Conservation (phyloP, 2,888 invertebrate genomes). For the Sclerodermus sp. region DNA sequence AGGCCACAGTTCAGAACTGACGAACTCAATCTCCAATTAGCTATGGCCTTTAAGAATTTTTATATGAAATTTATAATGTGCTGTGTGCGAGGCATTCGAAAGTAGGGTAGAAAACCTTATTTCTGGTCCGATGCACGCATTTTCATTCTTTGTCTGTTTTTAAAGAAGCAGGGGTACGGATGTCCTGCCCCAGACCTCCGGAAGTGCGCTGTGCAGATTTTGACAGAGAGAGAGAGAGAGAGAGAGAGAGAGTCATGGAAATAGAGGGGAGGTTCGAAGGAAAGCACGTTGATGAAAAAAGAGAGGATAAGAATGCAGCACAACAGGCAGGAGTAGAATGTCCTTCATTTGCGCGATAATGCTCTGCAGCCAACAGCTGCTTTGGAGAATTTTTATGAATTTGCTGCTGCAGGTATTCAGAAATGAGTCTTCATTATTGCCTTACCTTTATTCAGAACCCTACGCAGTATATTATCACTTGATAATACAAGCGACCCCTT, state of each 20-base stretch:
- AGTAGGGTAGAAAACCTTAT: slow-evolving; percentile 9
- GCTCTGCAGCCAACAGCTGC: slow-evolving; percentile 23
- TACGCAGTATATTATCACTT: too few species aligned
- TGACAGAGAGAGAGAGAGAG: not conserved
- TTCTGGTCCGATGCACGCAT: slow-evolving; percentile 27
- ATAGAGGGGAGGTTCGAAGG: slow-evolving; percentile 2
- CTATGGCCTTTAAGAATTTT: too few species aligned
- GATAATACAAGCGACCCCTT: too few species aligned
- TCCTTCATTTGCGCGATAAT: too few species aligned
- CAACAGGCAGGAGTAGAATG: not conserved
- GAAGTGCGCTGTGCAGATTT: slow-evolving; percentile 22
- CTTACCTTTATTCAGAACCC: too few species aligned
- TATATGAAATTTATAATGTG: too few species aligned
- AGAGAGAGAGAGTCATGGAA: not conserved
- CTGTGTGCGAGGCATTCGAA: too few species aligned
- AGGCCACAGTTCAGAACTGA: too few species aligned
- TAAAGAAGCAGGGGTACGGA: slow-evolving; percentile 10
- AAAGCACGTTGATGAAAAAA: slow-evolving; percentile 6
- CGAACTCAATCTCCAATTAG: too few species aligned
- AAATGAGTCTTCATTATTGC: too few species aligned
- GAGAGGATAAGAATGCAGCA: slow-evolving; percentile 7
- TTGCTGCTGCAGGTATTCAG: slow-evolving; percentile 7
- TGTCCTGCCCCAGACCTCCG: slow-evolving; percentile 7
- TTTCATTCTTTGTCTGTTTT: slow-evolving; percentile 16
- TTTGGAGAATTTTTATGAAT: slow-evolving; percentile 25